Percentiles rank a stretch among this genome's conserved stretches.
Conservation (phyloP, 64 coral and sea anemone genomes). For the Montipora capricornis region DNA sequence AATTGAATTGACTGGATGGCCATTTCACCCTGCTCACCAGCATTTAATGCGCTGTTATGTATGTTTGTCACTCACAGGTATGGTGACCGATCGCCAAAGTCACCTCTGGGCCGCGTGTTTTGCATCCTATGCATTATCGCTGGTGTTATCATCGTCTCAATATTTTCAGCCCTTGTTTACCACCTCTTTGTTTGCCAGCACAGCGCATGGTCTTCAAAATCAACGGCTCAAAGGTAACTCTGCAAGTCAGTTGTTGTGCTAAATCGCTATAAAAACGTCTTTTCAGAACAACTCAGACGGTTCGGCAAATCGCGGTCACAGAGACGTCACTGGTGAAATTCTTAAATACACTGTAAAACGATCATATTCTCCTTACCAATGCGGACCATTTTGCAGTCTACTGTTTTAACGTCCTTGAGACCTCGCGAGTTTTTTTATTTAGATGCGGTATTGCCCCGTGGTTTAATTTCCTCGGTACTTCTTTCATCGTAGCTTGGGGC, state of each 20-base stretch:
- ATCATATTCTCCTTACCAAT: no score
- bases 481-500: constrained; percentile 72
- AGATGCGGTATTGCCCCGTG: no score
- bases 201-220: constrained; percentile 85
- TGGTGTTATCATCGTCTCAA: constrained; percentile 85
- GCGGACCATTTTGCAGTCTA: no score
- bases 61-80: constrained; percentile 34
- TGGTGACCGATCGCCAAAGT: constrained; percentile 93
- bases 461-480: no score
- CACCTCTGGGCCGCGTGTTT: constrained; percentile 81
- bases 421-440: no score
- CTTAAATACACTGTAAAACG: no score
- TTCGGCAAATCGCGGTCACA: no score
- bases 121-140: constrained; percentile 94
- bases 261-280: background rate
- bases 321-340: no score
- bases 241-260: background rate
- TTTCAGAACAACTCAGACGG: background rate
- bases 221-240: constrained; percentile 78
- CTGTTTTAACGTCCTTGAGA: no score
- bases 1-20: no score
- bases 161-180: constrained; percentile 94
- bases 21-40: no score
- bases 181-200: constrained; percentile 86
- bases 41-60: no score